phyloP scores from a whole-genome alignment of 2,797 vertebrate species.

The Lophotriccus pileatus region DNA sequence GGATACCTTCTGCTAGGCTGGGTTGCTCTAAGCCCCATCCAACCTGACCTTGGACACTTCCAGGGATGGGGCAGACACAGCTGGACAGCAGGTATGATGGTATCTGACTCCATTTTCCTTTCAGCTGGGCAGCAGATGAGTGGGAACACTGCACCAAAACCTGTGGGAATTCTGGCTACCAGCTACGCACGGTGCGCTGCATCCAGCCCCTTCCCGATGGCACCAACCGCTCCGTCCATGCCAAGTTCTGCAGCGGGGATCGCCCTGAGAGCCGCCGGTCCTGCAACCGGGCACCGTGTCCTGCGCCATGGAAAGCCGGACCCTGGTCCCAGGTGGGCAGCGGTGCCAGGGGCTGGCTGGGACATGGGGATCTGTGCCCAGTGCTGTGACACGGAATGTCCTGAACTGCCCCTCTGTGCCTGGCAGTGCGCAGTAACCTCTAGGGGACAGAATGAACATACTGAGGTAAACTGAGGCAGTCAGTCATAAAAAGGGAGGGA shows the following conservation, averaged over 20 bases:
- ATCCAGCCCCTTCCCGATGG: constrained; percentile 85
- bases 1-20: background rate
- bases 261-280: constrained; percentile 87
- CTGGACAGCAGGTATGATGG: fast-evolving
- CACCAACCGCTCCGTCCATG: constrained; percentile 88
- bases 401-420: background rate
- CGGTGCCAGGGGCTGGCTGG: background rate
- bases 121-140: constrained; percentile 89
- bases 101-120: background rate
- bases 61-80: background rate
- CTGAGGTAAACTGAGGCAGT: background rate
- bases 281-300: constrained; percentile 86
- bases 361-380: fast-evolving
- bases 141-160: constrained; percentile 96
- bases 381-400: background rate
- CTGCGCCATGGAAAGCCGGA: constrained; percentile 87
- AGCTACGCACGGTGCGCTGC: constrained; percentile 91
- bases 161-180: constrained; percentile 89
- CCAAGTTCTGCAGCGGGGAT: constrained; percentile 88
- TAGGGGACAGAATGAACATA: background rate
- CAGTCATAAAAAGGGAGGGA: too few relatives aligned
- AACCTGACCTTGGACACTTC: background rate
- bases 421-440: background rate
- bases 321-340: constrained; percentile 79
- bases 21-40: background rate